Evolutionary conservation across 2,888 invertebrate genomes (phyloP).

Genomic region (Drosophila affinis): DNA sequence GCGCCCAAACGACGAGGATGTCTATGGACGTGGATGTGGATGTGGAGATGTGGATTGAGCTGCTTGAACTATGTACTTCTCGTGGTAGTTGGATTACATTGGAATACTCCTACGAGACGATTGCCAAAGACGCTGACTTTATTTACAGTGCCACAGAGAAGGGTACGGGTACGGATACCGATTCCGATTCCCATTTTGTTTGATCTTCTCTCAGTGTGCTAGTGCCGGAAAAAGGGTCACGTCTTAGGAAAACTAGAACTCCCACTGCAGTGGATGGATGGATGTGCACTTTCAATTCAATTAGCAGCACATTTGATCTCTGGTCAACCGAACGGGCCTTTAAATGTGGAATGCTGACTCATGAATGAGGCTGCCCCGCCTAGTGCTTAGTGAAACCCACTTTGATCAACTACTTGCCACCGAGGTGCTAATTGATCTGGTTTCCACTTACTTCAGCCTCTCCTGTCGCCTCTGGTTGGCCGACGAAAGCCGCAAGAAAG

Average conservation of each 20-base stretch:
- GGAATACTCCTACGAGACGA: constrained; percentile 10
- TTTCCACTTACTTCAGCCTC: constrained; percentile 22
- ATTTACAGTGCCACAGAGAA: constrained; percentile 19
- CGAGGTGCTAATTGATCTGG: constrained; percentile 63
- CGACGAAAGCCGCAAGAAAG: constrained; percentile 51
- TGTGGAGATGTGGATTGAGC: constrained; percentile 13
- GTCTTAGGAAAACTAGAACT: neutral
- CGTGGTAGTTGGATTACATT: constrained; percentile 30
- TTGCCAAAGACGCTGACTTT: constrained; percentile 28
- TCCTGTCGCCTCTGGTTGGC: neutral
- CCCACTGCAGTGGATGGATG: neutral
- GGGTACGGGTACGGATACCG: neutral
- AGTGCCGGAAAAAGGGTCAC: neutral
- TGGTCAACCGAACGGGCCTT: constrained; percentile 17
- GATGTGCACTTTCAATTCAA: constrained; percentile 1
- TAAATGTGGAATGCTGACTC: neutral
- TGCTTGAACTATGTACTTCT: constrained; percentile 28
- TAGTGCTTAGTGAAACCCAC: constrained; percentile 50
- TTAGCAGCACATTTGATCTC: neutral
- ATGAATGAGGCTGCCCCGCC: constrained; percentile 22
- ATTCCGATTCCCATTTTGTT: constrained; percentile 15
- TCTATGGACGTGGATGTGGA: constrained; percentile 5
- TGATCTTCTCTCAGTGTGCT: constrained; percentile 1
- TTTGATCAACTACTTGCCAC: constrained; percentile 51
- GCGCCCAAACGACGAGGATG: neutral